Evolutionary conservation across 1,140 invertebrate species (phyloP).

Genomic region (Pseudobourletiella spinata): DNA sequence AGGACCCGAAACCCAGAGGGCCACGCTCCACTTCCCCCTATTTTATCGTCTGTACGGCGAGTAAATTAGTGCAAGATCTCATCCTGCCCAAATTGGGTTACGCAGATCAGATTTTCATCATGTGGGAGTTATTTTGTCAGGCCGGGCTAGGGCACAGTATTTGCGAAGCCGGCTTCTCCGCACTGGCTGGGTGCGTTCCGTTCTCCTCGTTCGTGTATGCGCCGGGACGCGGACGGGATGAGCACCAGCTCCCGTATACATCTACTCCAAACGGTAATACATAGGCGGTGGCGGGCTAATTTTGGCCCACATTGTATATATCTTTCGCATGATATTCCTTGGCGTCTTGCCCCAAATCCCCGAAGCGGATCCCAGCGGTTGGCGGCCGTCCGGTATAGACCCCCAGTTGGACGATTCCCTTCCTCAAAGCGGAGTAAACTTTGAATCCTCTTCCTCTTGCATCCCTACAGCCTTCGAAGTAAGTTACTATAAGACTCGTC

Average conservation of each 20-base stretch:
- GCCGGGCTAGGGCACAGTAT: background rate
- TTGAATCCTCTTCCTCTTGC: conserved; percentile 6
- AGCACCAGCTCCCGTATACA: no score
- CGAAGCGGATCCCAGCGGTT: background rate
- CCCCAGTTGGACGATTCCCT: conserved; percentile 5
- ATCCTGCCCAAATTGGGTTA: conserved; percentile 31
- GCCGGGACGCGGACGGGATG: no score
- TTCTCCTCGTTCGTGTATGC: no score
- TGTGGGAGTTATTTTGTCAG: conserved; percentile 17
- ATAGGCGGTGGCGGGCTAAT: background rate
- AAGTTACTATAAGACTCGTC: conserved; percentile 10
- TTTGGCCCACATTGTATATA: no score
- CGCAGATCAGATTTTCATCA: conserved; percentile 28
- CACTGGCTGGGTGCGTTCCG: background rate
- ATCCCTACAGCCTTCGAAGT: conserved; percentile 15
- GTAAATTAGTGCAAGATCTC: conserved; percentile 19
- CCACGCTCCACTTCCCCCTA: background rate
- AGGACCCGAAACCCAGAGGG: background rate
- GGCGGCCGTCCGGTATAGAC: no score
- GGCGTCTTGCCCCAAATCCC: background rate
- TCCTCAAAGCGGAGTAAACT: conserved; percentile 9
- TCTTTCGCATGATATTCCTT: background rate
- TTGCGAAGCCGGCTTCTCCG: background rate
- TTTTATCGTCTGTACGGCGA: background rate
- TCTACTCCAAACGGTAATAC: no score